phyloP scores from a whole-genome alignment of 2,797 vertebrate genomes.

The Lacerta bilineata region DNA sequence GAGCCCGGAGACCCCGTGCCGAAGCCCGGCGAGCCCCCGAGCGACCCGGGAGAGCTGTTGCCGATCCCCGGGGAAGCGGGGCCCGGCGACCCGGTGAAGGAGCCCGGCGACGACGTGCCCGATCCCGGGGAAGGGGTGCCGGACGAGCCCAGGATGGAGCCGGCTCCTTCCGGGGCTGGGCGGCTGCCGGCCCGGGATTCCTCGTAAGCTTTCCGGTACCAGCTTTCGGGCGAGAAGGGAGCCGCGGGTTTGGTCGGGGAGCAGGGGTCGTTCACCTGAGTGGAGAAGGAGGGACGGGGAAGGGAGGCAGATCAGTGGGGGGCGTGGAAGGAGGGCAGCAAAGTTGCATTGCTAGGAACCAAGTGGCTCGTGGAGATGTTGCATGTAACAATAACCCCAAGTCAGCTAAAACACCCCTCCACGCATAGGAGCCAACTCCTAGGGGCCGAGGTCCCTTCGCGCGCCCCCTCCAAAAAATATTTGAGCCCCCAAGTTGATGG shows the following conservation, averaged over 20 bases:
- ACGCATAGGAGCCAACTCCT: too few relatives aligned
- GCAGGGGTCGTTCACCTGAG: constrained; percentile 88
- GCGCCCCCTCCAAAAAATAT: too few relatives aligned
- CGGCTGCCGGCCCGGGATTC: constrained; percentile 88
- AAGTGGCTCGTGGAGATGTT: background rate
- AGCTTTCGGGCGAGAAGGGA: constrained; percentile 92
- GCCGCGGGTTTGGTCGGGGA: constrained; percentile 93
- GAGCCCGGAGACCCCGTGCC: constrained; percentile 85
- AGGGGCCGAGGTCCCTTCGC: too few relatives aligned
- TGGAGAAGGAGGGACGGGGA: constrained; percentile 30
- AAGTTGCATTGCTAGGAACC: background rate
- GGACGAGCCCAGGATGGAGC: constrained; percentile 85
- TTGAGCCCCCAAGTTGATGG: too few relatives aligned
- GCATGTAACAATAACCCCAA: constrained; percentile 1
- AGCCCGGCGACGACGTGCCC: constrained; percentile 92
- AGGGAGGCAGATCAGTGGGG: background rate
- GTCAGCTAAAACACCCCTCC: background rate
- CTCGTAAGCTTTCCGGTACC: constrained; percentile 94
- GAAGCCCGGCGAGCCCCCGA: constrained; percentile 91
- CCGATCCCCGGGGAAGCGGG: constrained; percentile 94
- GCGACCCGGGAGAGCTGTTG: constrained; percentile 91
- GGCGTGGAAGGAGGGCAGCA: background rate
- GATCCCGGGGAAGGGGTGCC: constrained; percentile 88
- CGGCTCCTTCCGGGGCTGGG: constrained; percentile 90
- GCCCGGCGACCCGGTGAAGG: constrained; percentile 92